Evolutionary conservation across 2,113 vertebrate species (phyloP), one percentile per base, ranked within the genome.

Genomic region (Synchiropus splendidus): DNA sequence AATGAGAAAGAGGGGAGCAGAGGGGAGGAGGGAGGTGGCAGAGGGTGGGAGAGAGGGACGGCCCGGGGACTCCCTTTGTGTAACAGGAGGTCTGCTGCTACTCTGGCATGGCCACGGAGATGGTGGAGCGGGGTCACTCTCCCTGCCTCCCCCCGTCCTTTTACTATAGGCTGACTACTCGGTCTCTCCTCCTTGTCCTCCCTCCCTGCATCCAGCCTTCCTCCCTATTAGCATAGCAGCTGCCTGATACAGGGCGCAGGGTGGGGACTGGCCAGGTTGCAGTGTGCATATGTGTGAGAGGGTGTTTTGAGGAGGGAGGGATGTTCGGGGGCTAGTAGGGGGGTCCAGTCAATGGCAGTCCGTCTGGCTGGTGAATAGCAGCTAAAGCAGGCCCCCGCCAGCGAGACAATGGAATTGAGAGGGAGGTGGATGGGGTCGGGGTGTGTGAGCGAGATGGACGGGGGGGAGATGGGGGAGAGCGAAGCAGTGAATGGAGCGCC

Each of bases 191-290:
- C 64, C 72, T 75, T 69, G 51, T 45, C 61, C 45, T 52, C 53
- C 53, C 48, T 58, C 45, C 53, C 67, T 69, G 67, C 62, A 67
- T 66, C 70, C 64, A 61, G 66, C 64, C 71, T 74, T 64, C 58
- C 74, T 77, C 68, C 67, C 71, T 79, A 96, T 94, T 94, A 96
- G 89, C 94, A 95, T 95, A 92, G 89, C 91, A 97, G 94, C 93
- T 96, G 94, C 90, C 86, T 64, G 58, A 77, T 84, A 88, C 82
- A 85, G 83, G 84, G 81, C 66, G 85, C 80, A 87, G 83, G 86
- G 82, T 79, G 66, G 85, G 84, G 88, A 78, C 64, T 51, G 64
- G 74, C 67, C 78, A 82, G 80, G 80, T 76, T 83, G 70, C 68
- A 74, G 55, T 66, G 70, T 75, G 70, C 61, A 62, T 79, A 64